Conservation (phyloP, 2,888 invertebrate species). For the Theodoxus fluviatilis region DNA sequence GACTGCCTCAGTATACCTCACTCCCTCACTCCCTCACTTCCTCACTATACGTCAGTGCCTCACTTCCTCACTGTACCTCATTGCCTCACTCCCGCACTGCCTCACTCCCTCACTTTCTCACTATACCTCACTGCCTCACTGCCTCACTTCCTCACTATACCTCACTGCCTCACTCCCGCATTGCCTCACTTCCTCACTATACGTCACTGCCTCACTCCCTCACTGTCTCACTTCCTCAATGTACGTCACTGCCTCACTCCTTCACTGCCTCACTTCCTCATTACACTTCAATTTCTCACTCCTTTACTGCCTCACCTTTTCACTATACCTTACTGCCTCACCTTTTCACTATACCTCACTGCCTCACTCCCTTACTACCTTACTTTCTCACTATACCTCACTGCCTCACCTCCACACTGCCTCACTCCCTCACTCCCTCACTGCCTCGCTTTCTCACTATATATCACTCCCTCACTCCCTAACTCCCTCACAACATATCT, state of each 20-base stretch:
- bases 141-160: too few species aligned
- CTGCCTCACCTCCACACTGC: neutral
- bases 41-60: too few species aligned
- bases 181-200: too few species aligned
- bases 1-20: too few species aligned
- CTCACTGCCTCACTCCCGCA: too few species aligned
- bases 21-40: too few species aligned
- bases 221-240: too few species aligned
- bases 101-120: neutral
- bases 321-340: neutral
- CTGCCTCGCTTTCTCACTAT: neutral
- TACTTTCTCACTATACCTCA: neutral
- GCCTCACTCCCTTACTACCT: neutral
- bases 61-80: too few species aligned
- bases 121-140: neutral
- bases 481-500: neutral
- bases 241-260: neutral
- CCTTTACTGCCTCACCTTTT: neutral
- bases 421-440: neutral
- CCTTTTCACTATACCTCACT: neutral
- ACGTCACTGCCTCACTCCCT: too few species aligned
- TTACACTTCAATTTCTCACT: neutral
- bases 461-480: neutral
- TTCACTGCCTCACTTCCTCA: neutral
- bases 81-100: neutral